Percentiles rank a stretch among this genome's conserved stretches.
Evolutionary conservation across 2,113 vertebrate genomes (phyloP).

Genomic region (Dipodomys merriami): DNA sequence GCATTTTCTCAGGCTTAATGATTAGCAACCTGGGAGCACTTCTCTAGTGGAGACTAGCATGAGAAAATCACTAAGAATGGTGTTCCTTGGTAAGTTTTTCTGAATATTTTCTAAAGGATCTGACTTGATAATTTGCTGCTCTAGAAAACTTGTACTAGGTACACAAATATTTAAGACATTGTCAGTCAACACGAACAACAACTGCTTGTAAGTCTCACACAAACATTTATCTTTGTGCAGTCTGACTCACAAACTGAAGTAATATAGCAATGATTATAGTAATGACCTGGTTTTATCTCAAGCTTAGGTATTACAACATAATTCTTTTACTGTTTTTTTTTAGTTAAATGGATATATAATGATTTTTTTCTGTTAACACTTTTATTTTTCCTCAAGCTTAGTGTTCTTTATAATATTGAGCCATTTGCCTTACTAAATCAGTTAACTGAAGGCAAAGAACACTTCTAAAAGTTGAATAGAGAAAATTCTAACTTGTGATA

Average conservation of each 20-base stretch:
- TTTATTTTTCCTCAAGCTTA: not conserved
- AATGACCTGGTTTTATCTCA: not conserved
- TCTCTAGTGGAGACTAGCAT: not conserved
- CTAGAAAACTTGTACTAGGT: not conserved
- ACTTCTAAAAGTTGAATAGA: slow-evolving; percentile 6
- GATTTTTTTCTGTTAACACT: not conserved
- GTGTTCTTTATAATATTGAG: not conserved
- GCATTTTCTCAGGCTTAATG: not conserved
- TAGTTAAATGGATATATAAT: slow-evolving; percentile 5
- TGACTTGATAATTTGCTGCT: not conserved
- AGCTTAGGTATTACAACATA: not conserved
- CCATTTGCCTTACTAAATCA: not conserved
- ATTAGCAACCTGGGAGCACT: not conserved
- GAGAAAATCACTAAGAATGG: not conserved
- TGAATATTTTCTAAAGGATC: not conserved
- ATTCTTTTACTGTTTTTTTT: slow-evolving; percentile 8
- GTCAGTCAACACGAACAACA: not conserved
- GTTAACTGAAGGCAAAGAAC: not conserved
- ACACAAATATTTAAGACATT: not conserved
- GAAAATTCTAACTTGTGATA: not conserved
- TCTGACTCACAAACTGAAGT: not conserved
- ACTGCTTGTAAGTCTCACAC: not conserved
- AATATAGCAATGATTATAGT: not conserved
- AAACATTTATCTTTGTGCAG: not conserved
- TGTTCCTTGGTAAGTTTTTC: not conserved